phyloP scores from a whole-genome alignment of 2,113 vertebrate species.

The Tricholaema leucomelas region DNA sequence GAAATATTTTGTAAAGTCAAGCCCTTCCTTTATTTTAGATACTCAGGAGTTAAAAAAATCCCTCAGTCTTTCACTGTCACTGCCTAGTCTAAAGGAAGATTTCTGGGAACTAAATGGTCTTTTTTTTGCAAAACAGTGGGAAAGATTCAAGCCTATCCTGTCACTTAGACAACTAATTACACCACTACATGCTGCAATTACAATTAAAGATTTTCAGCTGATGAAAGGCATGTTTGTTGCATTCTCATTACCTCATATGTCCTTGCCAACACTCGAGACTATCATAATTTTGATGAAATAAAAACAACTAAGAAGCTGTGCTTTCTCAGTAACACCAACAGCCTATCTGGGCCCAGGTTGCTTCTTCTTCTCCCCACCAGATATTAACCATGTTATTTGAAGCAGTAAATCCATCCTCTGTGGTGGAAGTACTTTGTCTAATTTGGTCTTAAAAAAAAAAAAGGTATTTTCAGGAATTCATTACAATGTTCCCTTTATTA shows the following conservation, averaged over 20 bases:
- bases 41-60: background rate
- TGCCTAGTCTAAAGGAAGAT: slow-evolving; percentile 37
- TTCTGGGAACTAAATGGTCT: slow-evolving; percentile 45
- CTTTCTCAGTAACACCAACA: slow-evolving; percentile 58
- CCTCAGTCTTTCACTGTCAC: background rate
- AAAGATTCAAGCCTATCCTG: slow-evolving; percentile 70
- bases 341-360: background rate
- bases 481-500: background rate
- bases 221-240: slow-evolving; percentile 72
- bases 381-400: slow-evolving; percentile 20
- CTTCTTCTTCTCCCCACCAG: background rate
- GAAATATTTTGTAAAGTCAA: background rate
- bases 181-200: slow-evolving; percentile 78
- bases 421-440: background rate
- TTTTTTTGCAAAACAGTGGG: slow-evolving; percentile 45
- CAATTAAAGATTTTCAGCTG: slow-evolving; percentile 80
- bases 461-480: background rate
- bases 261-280: slow-evolving; percentile 65
- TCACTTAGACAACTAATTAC: slow-evolving; percentile 78
- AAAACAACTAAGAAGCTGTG: slow-evolving; percentile 69
- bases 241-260: slow-evolving; percentile 76
- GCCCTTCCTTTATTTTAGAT: background rate
- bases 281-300: slow-evolving; percentile 72
- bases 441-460: background rate
- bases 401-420: background rate